Evolutionary conservation across 2,797 vertebrate genomes (phyloP), one percentile per base, ranked within the genome.

Genomic region (Lepidocolaptes lacrymiger): DNA sequence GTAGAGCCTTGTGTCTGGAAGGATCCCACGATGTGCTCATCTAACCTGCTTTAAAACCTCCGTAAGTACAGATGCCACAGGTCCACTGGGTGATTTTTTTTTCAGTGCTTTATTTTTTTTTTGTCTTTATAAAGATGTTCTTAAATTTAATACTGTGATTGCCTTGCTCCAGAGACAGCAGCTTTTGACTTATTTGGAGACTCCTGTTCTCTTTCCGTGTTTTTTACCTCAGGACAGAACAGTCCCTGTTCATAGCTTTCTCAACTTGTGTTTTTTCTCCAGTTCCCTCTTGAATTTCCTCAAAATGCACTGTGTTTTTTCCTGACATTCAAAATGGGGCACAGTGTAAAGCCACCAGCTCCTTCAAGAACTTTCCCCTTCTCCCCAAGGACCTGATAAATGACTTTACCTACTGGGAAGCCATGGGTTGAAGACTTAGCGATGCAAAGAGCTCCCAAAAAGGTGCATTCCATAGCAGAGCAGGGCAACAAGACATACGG

Each of bases 11-110:
- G 19, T 81, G 55, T 81, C 79, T 95, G 58, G 72, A 85, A 75
- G 62, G 44, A 84, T 75, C n/a, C 93, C 41, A 44, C 49, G 34
- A 72, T 83, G 49, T 73, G 59, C 44, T 85, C 52, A 37, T 79
- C 67, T 82, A 56, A 63, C 28, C 84, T 91, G 44, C 59, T 89
- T 91, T 74, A 74, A 82, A 94, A 68, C 39, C 54, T 86, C n/a
- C 36, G 32, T 39, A 88, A 34, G 14, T 17, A 61, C 9, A 62
- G 18, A n/a, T 58, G 54, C 39, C n/a, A 46, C 72, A 81, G 58
- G 51, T 88, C 91, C 39, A 39, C 16, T 18, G n/a, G 11, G 28
- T 86, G 58, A 10, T 69, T 75, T 93, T 92, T 58, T 92, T 68
- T 32, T n/a, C 2, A 13, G 4, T 66, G 39, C 51, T 84, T 84